Evolutionary conservation across 35 echinoderm and acorn worm genomes (phyloP), one percentile per base, ranked within the genome.

Genomic region (Eucidaris tribuloides): DNA sequence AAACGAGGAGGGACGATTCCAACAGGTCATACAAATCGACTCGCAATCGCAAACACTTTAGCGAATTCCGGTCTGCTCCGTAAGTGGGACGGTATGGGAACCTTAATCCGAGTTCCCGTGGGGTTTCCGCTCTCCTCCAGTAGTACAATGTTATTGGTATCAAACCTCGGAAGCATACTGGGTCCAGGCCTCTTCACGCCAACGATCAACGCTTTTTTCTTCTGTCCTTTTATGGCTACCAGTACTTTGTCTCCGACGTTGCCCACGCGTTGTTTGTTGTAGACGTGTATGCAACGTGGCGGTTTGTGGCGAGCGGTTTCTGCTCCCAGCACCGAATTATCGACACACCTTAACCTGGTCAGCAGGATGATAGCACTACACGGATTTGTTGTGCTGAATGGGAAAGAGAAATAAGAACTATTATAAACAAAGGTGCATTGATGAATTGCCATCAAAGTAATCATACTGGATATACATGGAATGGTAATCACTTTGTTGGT

Each of bases 51-150:
- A 84, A 99, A 90, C 14, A 93, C 96, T 81, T 97, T 99, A 13
- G 96, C 89, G 18, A 99, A 79, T 46, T 99, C 96, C n/a, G 84
- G 72, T 61, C 87, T 81, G 4, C 81, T 93, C 15, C 91, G 80
- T 19, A 99, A 80, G 56, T 86, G 60, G 3, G 90, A 93, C 15
- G 96, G 96, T 49, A 99, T 90, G 2, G 96, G 96, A 6, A 93
- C 90, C 37, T 78, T 86, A 17, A 99, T 99, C 60, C 96, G 83
- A 2, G 96, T 93, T 15, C 96, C 96, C 17, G 96, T 99, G 4
- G 96, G 96, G 56, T 93, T 99, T 3, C 91, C 96, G 76, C 62
- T 90, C n/a, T 99, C 96, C 80, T 99, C 95, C 43, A 99, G 42
- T 36, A 99, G 65, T 28, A 93, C 64, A 0, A 99, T 90, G 90